Conservation (phyloP, 1,140 invertebrate genomes). For the Campoletis sonorensis region DNA sequence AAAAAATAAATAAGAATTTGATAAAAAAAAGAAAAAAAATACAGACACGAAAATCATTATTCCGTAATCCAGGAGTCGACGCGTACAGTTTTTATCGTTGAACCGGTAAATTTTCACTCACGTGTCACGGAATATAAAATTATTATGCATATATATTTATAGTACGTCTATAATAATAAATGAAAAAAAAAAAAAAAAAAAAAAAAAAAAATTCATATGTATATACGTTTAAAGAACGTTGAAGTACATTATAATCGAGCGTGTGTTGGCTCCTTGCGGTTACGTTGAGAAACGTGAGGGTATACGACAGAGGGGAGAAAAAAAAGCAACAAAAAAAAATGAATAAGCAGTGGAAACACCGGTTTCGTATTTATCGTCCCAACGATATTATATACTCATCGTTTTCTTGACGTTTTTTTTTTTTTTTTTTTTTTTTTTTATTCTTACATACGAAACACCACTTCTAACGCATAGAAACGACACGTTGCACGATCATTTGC, state of each 20-base stretch:
- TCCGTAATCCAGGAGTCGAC: not conserved
- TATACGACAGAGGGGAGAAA: not conserved
- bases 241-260: slow-evolving; percentile 2
- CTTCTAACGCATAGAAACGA: too few relatives aligned
- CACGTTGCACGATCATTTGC: not conserved
- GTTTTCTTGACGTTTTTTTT: not conserved
- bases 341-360: not conserved
- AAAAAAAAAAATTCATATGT: too few relatives aligned
- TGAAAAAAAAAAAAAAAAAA: too few relatives aligned
- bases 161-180: not conserved
- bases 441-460: not conserved
- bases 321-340: not conserved
- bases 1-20: too few relatives aligned
- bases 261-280: not conserved
- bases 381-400: not conserved
- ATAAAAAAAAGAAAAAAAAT: too few relatives aligned
- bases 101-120: slow-evolving; percentile 3
- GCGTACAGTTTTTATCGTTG: not conserved
- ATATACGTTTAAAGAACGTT: not conserved
- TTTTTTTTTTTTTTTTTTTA: not conserved
- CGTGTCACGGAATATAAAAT: slow-evolving; percentile 7
- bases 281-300: slow-evolving; percentile 6
- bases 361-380: too few relatives aligned
- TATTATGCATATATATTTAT: not conserved
- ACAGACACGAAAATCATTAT: not conserved